Conservation (phyloP, 2,113 vertebrate genomes). For the Hylia prasina region DNA sequence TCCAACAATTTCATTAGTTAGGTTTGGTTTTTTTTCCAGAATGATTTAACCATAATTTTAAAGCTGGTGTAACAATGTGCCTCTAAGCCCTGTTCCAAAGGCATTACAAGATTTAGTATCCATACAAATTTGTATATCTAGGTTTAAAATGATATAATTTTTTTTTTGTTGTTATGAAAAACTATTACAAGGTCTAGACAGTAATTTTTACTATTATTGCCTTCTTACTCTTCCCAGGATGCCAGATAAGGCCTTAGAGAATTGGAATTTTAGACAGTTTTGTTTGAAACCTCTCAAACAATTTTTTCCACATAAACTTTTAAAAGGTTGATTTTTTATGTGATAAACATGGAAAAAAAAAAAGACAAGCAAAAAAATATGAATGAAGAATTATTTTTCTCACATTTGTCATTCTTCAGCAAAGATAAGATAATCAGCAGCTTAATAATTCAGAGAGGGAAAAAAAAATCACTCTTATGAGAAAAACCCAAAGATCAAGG, state of each 20-base stretch:
- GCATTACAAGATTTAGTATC: too few relatives aligned
- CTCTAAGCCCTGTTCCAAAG: not conserved
- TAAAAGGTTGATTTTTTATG: not conserved
- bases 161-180: not conserved
- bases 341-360: not conserved
- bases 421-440: not conserved
- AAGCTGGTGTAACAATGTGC: not conserved
- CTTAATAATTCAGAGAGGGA: not conserved
- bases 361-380: not conserved
- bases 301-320: not conserved
- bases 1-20: not conserved
- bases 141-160: not conserved
- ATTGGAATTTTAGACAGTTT: not conserved
- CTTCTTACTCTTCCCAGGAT: not conserved
- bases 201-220: accelerated
- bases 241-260: not conserved
- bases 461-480: not conserved
- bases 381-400: not conserved
- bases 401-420: not conserved
- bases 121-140: not conserved
- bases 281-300: not conserved
- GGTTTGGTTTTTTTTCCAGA: not conserved
- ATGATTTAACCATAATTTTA: not conserved
- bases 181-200: not conserved
- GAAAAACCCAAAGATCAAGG: not conserved